phyloP scores from a whole-genome alignment of 2,797 vertebrate species.

The Bucorvus abyssinicus region DNA sequence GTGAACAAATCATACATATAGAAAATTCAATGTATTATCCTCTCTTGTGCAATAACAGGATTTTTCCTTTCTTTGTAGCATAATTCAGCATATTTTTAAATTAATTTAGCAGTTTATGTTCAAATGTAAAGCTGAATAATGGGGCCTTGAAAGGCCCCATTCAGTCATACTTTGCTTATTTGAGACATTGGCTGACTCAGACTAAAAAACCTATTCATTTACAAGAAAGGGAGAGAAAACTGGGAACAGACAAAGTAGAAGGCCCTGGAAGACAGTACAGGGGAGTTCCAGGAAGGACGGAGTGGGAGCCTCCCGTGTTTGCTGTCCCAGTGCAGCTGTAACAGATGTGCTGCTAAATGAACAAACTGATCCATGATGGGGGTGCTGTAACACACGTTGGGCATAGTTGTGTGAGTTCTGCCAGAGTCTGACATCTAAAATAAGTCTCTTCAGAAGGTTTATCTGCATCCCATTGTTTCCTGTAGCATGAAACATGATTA shows the following conservation, averaged over 20 bases:
- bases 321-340: neutral
- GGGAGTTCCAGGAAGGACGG: neutral
- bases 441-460: neutral
- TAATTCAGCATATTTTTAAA: neutral
- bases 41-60: neutral
- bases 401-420: neutral
- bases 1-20: neutral
- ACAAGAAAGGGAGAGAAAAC: neutral
- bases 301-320: accelerated
- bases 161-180: neutral
- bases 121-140: neutral
- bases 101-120: neutral
- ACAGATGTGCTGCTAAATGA: neutral
- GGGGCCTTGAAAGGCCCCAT: neutral
- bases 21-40: neutral
- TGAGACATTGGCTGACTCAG: neutral
- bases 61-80: neutral
- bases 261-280: neutral
- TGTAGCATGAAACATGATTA: neutral
- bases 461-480: neutral
- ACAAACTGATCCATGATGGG: neutral
- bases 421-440: neutral
- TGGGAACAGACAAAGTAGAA: neutral
- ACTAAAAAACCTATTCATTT: neutral
- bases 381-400: neutral